Evolutionary conservation across 2,888 invertebrate genomes (phyloP), one percentile per base, ranked within the genome.

Genomic region (Pediacus dermestoides): DNA sequence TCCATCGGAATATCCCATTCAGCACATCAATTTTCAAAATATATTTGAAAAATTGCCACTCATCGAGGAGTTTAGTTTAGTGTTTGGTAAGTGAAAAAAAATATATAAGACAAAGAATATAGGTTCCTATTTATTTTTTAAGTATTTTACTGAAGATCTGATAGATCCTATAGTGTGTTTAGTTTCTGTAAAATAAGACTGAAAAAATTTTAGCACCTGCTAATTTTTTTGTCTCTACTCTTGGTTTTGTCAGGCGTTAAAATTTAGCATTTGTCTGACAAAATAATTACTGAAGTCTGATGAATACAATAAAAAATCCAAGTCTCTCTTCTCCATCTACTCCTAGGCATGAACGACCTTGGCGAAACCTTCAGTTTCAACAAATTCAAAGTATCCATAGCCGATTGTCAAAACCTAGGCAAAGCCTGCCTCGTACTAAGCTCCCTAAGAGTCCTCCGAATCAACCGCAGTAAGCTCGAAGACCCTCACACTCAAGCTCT

Each of bases 391-490:
- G 73, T 82, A 43, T 77, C 80, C 0, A 54, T 75, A 10, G 68
- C 65, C 3, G 82, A 82, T 53, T 78, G 77, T 43, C 66, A 72
- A 38, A 74, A 72, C 8, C 66, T 82, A 4, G 80, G 80, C 3
- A 54, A 47, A 33, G 66, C 66, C 1, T 8, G 67, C 3, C 34
- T 58, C 12, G 46, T 57, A 23, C 68, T 80, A 37, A 61, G 57
- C 36, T 64, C 71, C 44, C 55, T 82, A 15, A 71, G 60, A 55
- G 63, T 73, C 30, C 71, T 82, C 38, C 70, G 75, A 26, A 70
- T 83, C 8, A 80, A 80, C 41, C 70, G 76, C 22, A 80, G 80
- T 50, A 75, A 74, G 48, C 60, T 82, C 26, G 76, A 78, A 54
- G 77, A 77, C 52, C 67, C 70, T 0, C 77, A 78, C 59, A 73